Evolutionary conservation across 1,140 invertebrate genomes (phyloP).

Genomic region (Drosophila pectinifera): DNA sequence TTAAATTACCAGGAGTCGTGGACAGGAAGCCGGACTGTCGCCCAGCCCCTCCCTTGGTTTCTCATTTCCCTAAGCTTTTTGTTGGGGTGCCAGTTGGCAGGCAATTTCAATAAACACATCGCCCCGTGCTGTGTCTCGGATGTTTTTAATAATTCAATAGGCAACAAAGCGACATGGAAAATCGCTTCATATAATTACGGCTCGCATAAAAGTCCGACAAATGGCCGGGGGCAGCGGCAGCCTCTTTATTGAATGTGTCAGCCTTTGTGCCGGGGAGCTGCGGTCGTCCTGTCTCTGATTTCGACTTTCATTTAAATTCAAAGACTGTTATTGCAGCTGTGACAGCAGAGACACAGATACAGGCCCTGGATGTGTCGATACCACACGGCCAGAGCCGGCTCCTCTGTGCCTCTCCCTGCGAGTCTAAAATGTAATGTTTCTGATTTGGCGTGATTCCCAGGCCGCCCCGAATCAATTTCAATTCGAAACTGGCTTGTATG

Average conservation of each 20-base stretch:
- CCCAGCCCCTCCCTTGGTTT: background rate
- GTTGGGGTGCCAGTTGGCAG: constrained; percentile 32
- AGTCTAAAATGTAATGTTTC: constrained; percentile 49
- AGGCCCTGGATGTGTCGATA: constrained; percentile 4
- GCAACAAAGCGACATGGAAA: constrained; percentile 55
- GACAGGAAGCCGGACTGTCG: constrained; percentile 29
- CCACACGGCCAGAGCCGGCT: constrained; percentile 14
- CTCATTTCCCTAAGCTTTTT: constrained; percentile 21
- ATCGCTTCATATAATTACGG: constrained; percentile 64
- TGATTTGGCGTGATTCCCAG: constrained; percentile 37
- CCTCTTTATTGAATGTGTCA: constrained; percentile 26
- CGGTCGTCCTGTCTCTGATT: constrained; percentile 13
- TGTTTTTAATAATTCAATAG: constrained; percentile 62
- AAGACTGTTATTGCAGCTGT: constrained; percentile 74
- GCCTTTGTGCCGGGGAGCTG: background rate
- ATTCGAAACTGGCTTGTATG: constrained; percentile 33
- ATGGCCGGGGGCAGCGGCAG: constrained; percentile 15
- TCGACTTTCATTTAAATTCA: constrained; percentile 64
- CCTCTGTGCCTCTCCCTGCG: constrained; percentile 7
- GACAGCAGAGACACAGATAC: constrained; percentile 17
- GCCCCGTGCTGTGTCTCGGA: constrained; percentile 24
- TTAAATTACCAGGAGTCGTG: constrained; percentile 16
- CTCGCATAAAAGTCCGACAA: constrained; percentile 51
- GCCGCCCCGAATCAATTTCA: constrained; percentile 45
- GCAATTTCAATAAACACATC: constrained; percentile 50